phyloP scores from a whole-genome alignment of 2,797 vertebrate genomes.

The Malurus leucopterus region DNA sequence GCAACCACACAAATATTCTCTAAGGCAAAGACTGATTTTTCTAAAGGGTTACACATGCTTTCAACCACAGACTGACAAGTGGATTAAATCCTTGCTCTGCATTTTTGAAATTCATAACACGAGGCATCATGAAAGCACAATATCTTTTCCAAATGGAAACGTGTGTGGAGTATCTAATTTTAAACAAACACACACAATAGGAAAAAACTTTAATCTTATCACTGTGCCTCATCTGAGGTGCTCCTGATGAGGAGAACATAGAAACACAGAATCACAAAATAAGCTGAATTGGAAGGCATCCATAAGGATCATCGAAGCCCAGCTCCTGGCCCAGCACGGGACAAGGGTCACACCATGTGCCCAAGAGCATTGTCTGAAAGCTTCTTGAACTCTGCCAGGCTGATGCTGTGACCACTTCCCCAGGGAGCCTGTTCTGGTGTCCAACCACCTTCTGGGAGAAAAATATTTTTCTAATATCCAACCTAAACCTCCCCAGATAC shows the following conservation, averaged over 20 bases:
- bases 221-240: background rate
- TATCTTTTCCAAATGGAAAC: background rate
- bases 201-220: background rate
- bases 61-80: background rate
- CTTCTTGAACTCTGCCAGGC: background rate
- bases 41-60: background rate
- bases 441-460: fast-evolving
- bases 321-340: background rate
- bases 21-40: background rate
- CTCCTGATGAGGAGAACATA: background rate
- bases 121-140: background rate
- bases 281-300: background rate
- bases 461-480: background rate
- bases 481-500: background rate
- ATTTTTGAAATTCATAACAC: background rate
- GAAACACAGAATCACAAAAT: background rate
- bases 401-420: background rate
- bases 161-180: background rate
- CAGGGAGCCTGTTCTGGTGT: background rate
- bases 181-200: background rate
- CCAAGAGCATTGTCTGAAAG: fast-evolving
- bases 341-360: background rate
- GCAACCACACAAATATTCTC: background rate
- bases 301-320: fast-evolving
- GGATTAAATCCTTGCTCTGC: background rate